A percentile compares a stretch with the other conserved stretches of the same genome.
Conservation (phyloP, 23 tunicate genomes). For the Corella eumyota region DNA sequence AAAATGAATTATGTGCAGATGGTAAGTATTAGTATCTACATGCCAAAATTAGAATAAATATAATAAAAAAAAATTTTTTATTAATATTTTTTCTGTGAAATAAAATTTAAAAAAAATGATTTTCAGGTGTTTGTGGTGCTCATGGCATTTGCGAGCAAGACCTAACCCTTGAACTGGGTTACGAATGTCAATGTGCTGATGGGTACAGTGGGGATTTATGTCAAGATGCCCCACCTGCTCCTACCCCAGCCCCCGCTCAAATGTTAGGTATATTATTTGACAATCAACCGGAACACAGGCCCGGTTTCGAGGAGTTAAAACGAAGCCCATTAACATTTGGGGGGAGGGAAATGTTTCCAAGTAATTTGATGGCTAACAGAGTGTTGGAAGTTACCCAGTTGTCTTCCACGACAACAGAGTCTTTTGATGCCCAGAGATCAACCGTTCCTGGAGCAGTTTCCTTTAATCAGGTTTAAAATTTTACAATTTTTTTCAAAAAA, state of each 20-base stretch:
- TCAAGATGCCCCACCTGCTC: background rate
- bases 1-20: constrained; percentile 34
- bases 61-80: background rate
- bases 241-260: constrained; percentile 7
- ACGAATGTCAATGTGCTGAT: constrained; percentile 29
- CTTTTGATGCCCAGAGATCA: background rate
- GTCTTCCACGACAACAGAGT: background rate
- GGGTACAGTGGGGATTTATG: constrained; percentile 38
- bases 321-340: background rate
- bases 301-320: background rate
- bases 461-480: constrained; percentile 11
- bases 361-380: background rate
- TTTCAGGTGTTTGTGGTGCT: constrained; percentile 42
- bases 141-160: constrained; percentile 51
- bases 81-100: background rate
- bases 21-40: constrained; percentile 8
- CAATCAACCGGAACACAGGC: background rate
- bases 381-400: background rate
- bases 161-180: constrained; percentile 46
- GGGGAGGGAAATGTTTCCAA: background rate
- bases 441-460: constrained; percentile 5
- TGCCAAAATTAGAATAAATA: background rate
- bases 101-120: background rate
- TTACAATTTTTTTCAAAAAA: constrained; percentile 1
- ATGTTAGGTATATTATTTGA: background rate